phyloP scores from a whole-genome alignment of 1,140 invertebrate genomes.

The Conus ventricosus region DNA sequence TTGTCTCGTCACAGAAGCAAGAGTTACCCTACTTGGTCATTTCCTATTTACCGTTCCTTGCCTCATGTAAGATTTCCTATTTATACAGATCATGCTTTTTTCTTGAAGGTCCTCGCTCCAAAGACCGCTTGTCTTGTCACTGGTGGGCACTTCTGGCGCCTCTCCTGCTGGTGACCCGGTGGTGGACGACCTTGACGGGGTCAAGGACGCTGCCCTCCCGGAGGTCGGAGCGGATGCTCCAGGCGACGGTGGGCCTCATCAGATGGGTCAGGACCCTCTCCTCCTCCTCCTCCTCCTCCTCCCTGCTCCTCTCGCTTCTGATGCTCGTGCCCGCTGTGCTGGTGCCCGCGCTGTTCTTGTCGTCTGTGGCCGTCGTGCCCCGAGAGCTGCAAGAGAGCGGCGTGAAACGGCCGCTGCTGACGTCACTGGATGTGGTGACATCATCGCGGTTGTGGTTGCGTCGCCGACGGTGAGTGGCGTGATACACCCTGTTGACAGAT shows the following conservation, averaged over 20 bases:
- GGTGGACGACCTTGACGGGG: constrained; percentile 13
- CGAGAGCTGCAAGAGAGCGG: not conserved
- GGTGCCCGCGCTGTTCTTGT: not conserved
- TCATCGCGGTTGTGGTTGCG: not conserved
- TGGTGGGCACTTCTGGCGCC: not conserved
- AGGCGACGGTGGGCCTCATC: not conserved
- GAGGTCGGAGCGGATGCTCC: not conserved
- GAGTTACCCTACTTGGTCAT: too few species aligned
- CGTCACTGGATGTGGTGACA: not conserved
- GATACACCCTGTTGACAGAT: not conserved
- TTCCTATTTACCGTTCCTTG: too few species aligned
- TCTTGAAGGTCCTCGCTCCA: not conserved
- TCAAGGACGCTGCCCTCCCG: constrained; percentile 15
- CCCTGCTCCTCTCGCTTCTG: not conserved
- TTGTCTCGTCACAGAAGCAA: too few species aligned
- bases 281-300: not conserved
- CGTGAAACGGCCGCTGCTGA: not conserved
- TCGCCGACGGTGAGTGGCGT: not conserved
- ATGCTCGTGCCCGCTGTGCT: not conserved
- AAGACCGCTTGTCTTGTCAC: not conserved
- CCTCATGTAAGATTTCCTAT: too few species aligned
- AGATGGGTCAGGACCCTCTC: not conserved
- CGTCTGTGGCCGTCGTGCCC: too few species aligned
- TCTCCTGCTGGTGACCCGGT: not conserved
- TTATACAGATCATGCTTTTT: too few species aligned